Conservation (phyloP, 2,888 invertebrate species). For the Teleogryllus oceanicus region DNA sequence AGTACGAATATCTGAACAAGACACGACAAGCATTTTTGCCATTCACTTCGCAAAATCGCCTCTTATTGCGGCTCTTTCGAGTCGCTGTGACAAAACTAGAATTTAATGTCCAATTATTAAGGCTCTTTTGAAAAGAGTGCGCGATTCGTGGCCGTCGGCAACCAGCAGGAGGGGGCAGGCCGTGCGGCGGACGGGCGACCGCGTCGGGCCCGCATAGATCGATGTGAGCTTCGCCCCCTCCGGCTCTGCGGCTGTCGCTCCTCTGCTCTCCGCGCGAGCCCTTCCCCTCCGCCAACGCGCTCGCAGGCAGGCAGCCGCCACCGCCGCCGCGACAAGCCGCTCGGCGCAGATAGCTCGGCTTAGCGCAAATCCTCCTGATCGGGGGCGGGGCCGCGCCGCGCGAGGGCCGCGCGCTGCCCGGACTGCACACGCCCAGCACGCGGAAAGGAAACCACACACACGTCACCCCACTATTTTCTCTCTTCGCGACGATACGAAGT, state of each 20-base stretch:
- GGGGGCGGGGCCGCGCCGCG: not conserved
- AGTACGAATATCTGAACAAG: too few relatives aligned
- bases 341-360: not conserved
- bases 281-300: too few relatives aligned
- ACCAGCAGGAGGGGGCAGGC: not conserved
- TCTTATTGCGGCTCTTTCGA: too few relatives aligned
- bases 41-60: too few relatives aligned
- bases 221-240: slow-evolving; percentile 1
- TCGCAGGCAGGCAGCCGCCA: not conserved
- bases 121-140: not conserved
- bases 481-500: too few relatives aligned
- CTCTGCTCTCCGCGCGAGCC: not conserved
- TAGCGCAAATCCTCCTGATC: not conserved
- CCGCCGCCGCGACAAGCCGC: not conserved
- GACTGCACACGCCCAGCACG: too few relatives aligned
- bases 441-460: too few relatives aligned
- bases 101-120: not conserved
- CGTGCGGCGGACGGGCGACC: not conserved
- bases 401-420: not conserved
- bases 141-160: not conserved
- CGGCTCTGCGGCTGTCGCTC: not conserved
- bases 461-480: too few relatives aligned
- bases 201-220: not conserved
- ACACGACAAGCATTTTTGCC: too few relatives aligned
- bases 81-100: not conserved